Evolutionary conservation across 2,888 invertebrate species (phyloP).

Genomic region (Diarsia brunnea): DNA sequence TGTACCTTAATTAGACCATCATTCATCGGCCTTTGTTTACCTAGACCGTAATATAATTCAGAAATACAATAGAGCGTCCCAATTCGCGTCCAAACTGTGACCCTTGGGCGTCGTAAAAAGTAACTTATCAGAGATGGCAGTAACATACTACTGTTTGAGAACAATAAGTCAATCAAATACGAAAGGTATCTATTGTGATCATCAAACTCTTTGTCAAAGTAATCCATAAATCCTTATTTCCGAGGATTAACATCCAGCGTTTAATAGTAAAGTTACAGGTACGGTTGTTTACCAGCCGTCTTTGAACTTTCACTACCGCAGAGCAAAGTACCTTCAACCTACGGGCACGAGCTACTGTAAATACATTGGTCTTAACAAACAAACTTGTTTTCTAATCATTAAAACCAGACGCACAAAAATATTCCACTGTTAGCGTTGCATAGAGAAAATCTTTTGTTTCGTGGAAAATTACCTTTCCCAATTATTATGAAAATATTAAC

Average conservation of each 20-base stretch:
- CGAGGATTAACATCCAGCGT: background rate
- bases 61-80: slow-evolving; percentile 29
- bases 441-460: slow-evolving; percentile 2
- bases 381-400: background rate
- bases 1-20: slow-evolving; percentile 14
- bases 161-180: slow-evolving; percentile 1
- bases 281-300: background rate
- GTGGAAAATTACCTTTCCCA: background rate
- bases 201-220: background rate
- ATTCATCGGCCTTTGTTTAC: slow-evolving; percentile 40
- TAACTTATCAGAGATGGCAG: slow-evolving; percentile 26
- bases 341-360: background rate
- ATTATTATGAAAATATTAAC: slow-evolving; percentile 25
- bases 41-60: slow-evolving; percentile 32
- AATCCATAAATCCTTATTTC: background rate
- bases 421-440: slow-evolving; percentile 12
- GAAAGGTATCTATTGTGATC: background rate
- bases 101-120: slow-evolving; percentile 34
- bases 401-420: background rate
- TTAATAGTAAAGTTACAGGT: background rate
- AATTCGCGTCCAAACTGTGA: slow-evolving; percentile 14
- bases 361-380: background rate
- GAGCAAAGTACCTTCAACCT: background rate
- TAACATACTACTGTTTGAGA: slow-evolving; percentile 13
- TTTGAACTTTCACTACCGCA: background rate